phyloP scores from a whole-genome alignment of 1,140 invertebrate species.

The Orussus abietinus region DNA sequence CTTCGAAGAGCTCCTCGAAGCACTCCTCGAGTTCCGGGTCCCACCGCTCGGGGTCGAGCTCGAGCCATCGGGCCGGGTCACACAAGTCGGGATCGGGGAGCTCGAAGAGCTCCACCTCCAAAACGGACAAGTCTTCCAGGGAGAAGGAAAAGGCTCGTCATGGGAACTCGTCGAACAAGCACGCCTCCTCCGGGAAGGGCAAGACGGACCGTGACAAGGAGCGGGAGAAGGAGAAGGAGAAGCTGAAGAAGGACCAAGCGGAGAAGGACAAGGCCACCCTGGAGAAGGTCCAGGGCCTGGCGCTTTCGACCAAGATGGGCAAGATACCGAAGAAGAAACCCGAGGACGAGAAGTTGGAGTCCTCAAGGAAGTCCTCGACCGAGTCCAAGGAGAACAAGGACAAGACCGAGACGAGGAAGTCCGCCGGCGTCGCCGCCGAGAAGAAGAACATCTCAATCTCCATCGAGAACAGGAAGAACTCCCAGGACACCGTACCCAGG shows the following conservation, averaged over 20 bases:
- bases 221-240: constrained; percentile 51
- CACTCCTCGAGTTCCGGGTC: constrained; percentile 45
- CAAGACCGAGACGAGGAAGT: constrained; percentile 40
- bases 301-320: constrained; percentile 63
- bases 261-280: constrained; percentile 67
- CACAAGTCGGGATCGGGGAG: constrained; percentile 42
- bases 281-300: constrained; percentile 62
- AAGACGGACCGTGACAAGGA: constrained; percentile 49
- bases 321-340: constrained; percentile 70
- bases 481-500: constrained; percentile 56
- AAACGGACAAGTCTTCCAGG: constrained; percentile 45
- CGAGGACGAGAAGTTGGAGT: constrained; percentile 50
- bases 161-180: constrained; percentile 46
- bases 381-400: constrained; percentile 47
- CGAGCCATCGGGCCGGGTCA: constrained; percentile 43
- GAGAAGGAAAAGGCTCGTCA: constrained; percentile 46
- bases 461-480: constrained; percentile 70
- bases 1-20: constrained; percentile 55
- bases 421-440: constrained; percentile 33
- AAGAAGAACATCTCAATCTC: constrained; percentile 75
- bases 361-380: constrained; percentile 32
- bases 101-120: constrained; percentile 34
- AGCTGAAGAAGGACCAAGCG: constrained; percentile 53
- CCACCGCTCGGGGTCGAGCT: constrained; percentile 33
- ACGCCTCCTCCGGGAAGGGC: constrained; percentile 31